Evolutionary conservation across 1,140 invertebrate genomes (phyloP), one percentile per base, ranked within the genome.

Genomic region (Ostrea edulis): DNA sequence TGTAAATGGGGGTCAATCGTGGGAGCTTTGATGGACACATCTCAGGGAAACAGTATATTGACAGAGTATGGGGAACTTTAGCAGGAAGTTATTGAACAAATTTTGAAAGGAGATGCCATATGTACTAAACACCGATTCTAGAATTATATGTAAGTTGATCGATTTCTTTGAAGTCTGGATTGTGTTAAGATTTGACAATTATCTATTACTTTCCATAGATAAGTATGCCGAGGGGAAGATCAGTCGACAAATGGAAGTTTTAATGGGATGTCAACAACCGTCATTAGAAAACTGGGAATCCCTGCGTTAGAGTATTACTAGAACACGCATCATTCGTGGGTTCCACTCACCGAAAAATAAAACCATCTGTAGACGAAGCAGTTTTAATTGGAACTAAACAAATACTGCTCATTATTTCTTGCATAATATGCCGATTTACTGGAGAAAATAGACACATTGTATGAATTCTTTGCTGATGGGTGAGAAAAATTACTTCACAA

Each of bases 381-480:
- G 29, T 25, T 77, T 77, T 77, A 77, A 77, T 77, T 77, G 29
- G 68, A 77, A 35, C 25, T 29, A 44, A 77, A 77, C 68, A 77
- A 77, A 77, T 25, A 25, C 29, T 35, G 22, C 29, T 77, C 68
- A 77, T 77, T 77, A 77, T 12, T 29, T 77, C 68, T 77, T 77
- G 68, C 68, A 77, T 77, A 77, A 77, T 77, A 77, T 71, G 68
- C 29, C 29, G 68, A 77, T 77, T 25, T 25, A 77, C 12, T 77
- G 68, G 68, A 35, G 29, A 35, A 29, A 77, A 29, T 77, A 77
- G 25, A 77, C 22, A 35, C 68, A 77, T 29, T 35, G 22, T 77
- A 77, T 77, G 68, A 77, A 77, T 77, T 77, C 25, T 35, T 77
- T 25, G 29, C 68, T 77, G 55, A 77, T 11, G 68, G 68, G 68